A percentile compares a stretch with the other conserved stretches of the same genome.
Evolutionary conservation across 2,888 invertebrate species (phyloP).

Genomic region (Drosophila barbarae): DNA sequence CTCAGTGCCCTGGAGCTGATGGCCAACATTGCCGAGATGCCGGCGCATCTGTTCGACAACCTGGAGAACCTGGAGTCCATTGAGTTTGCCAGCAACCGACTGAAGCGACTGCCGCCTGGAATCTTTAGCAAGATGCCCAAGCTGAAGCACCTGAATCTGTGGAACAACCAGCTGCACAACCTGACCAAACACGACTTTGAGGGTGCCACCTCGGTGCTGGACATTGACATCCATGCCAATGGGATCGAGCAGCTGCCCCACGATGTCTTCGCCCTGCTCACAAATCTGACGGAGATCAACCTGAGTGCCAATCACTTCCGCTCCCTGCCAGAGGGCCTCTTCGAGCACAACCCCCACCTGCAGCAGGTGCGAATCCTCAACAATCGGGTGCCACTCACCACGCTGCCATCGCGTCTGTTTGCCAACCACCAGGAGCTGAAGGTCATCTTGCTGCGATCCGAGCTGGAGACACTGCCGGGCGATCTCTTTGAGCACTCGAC

Average conservation of each 20-base stretch:
- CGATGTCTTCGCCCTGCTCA: constrained; percentile 83
- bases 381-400: constrained; percentile 82
- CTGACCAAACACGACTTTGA: constrained; percentile 84
- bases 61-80: constrained; percentile 82
- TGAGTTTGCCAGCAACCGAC: constrained; percentile 85
- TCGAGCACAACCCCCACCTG: constrained; percentile 82
- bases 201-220: constrained; percentile 83
- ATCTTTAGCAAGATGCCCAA: constrained; percentile 83
- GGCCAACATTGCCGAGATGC: constrained; percentile 82
- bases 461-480: constrained; percentile 82
- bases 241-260: constrained; percentile 83
- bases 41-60: constrained; percentile 82
- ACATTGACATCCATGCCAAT: constrained; percentile 86
- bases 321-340: constrained; percentile 83
- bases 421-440: constrained; percentile 82
- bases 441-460: constrained; percentile 82
- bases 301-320: constrained; percentile 85
- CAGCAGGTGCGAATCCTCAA: constrained; percentile 82
- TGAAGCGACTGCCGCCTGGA: constrained; percentile 83
- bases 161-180: constrained; percentile 85
- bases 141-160: constrained; percentile 84
- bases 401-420: constrained; percentile 83
- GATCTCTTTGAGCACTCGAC: constrained; percentile 84
- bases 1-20: constrained; percentile 84
- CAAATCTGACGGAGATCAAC: constrained; percentile 83